Conservation (phyloP, 2,113 vertebrate species). For the Notarius quadriscutis region DNA sequence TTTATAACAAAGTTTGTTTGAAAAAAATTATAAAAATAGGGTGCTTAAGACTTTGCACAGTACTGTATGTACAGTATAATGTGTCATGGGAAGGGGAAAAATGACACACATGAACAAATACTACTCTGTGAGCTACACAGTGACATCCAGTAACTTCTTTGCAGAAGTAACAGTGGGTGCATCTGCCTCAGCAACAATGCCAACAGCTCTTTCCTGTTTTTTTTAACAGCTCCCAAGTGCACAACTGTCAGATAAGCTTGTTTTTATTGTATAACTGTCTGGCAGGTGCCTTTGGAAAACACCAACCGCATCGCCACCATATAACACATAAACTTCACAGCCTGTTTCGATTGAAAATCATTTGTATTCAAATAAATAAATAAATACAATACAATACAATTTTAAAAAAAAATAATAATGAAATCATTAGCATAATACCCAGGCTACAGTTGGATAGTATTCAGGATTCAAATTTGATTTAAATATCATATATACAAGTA, state of each 20-base stretch:
- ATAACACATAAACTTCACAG: neutral
- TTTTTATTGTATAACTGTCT: slow-evolving; percentile 38
- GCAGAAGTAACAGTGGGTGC: slow-evolving; percentile 39
- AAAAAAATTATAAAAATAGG: no score
- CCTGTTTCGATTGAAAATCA: neutral
- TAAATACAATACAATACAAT: no score
- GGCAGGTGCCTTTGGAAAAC: slow-evolving; percentile 32
- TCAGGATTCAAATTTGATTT: neutral
- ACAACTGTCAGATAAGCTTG: slow-evolving; percentile 53
- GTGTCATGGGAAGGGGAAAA: neutral
- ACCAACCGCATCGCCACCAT: neutral
- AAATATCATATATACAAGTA: neutral
- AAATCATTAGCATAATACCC: neutral
- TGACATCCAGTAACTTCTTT: slow-evolving; percentile 31
- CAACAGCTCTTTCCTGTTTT: slow-evolving; percentile 59
- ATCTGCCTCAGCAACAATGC: slow-evolving; percentile 41
- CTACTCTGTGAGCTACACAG: neutral
- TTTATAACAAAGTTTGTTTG: no score
- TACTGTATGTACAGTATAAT: neutral
- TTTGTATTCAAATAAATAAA: neutral
- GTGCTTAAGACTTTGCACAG: no score
- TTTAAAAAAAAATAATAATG: neutral
- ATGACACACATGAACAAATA: neutral
- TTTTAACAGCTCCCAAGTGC: slow-evolving; percentile 48
- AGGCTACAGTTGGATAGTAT: neutral